Evolutionary conservation across 2,113 vertebrate species (phyloP).

Genomic region (Thinocorus orbignyianus): DNA sequence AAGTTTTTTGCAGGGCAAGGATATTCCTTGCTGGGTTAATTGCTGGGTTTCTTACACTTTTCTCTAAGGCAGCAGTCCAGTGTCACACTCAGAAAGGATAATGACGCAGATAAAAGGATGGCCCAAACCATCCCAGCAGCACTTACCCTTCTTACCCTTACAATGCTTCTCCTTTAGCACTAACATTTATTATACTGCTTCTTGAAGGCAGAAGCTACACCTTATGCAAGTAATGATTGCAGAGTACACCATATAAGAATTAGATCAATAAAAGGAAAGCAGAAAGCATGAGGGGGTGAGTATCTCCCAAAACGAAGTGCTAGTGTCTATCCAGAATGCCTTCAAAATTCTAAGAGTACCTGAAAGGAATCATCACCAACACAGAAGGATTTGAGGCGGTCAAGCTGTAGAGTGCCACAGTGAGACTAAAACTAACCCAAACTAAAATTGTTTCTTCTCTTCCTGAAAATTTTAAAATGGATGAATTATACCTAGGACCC

Average conservation of each 20-base stretch:
- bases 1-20: background rate
- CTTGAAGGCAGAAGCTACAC: background rate
- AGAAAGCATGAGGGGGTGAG: background rate
- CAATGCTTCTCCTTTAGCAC: background rate
- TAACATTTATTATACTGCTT: background rate
- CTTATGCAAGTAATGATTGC: background rate
- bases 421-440: background rate
- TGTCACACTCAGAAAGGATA: background rate
- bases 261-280: background rate
- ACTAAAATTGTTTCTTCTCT: background rate
- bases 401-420: background rate
- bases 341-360: background rate
- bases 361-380: background rate
- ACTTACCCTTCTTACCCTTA: background rate
- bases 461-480: background rate
- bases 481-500: background rate
- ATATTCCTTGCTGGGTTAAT: background rate
- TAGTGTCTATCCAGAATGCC: background rate
- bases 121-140: background rate
- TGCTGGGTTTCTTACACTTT: background rate
- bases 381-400: background rate
- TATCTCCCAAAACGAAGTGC: background rate
- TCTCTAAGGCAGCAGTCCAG: background rate
- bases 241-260: background rate
- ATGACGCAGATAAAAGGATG: accelerated